Base-by-base conservation (phyloP, 1,140 invertebrate species). In the Zaprionus taronus region DNA sequence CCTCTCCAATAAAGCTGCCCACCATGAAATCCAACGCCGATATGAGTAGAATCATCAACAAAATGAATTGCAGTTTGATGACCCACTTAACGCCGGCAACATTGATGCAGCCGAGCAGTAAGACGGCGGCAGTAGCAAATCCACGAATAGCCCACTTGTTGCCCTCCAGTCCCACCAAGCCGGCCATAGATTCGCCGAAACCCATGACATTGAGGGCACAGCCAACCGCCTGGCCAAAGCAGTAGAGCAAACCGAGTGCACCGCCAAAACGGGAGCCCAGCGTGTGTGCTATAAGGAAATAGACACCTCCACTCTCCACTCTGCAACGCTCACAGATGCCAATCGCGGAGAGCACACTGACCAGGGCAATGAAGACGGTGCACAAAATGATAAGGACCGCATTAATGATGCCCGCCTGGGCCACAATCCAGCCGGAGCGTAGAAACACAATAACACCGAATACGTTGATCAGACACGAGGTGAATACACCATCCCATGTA, bases 361-460 rank as follows among this genome's bases (percentile, higher is more conserved):
- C 96, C 78, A 99, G 93, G 49, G 97, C 98, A 72, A 98, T 96
- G 74, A 96, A 95, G 58, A 98, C 97, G 94, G 93, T 92, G 95
- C 97, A 95, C 72, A 99, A 93, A 61, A 99, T 96, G 79, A 99
- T 97, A 65, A 98, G 93, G 36, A 99, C 95, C 57, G 97, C 97
- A 94, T 97, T 95, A 14, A 97, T 94, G 81, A 99, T 95, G 55
- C 98, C 98, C 76, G 98, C 98, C 94, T 99, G 97, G 34, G 96
- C 98, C 5, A 99, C 98, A 91, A 99, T 98, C 98, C 98, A 99
- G 70, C 98, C 98, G 77, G 98, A 98, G 87, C 98, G 94, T 31
- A 99, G 94, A 93, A 99, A 99, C 69, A 99, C 98, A 92, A 99
- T 98, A 2, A 99, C 98, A 83, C 98, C 98, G 94, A 99, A 98